Base-by-base conservation (phyloP, 2,113 vertebrate species). In the Tyto alba region DNA sequence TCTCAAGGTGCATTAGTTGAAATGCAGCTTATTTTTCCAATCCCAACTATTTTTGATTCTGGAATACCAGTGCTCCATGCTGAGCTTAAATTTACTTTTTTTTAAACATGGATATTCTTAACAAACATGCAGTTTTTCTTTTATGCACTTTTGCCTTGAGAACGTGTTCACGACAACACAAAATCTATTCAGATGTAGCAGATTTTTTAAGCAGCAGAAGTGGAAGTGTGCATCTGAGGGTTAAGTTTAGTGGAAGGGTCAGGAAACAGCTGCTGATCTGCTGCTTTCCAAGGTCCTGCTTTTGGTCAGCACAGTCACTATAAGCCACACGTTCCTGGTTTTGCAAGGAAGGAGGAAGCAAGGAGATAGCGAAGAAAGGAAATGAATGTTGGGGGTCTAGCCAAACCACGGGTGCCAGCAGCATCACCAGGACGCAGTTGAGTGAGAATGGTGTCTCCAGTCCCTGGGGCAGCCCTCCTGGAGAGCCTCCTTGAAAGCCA, bases 251-350 rank as follows among this genome's bases (percentile, higher is more conserved):
- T 27, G 36, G 41, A 75, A 82, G 78, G 36, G 34, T 23, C 48
- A 71, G n/a, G 41, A 53, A 86, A 38, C 38, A 86, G 52, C 29
- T 3, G 8, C 60, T 40, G 18, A 60, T 71, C 62, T 66, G 47
- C 62, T 91, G 87, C 72, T 95, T 94, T 83, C 68, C 72, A 91
- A 85, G 62, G 67, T 79, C 90, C 68, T 64, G 63, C 40, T 88
- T 71, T 88, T 16, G 26, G 63, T 78, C 66, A 53, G 56, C 0
- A 0, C 1, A 4, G 27, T 27, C 56, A 40, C 47, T 74, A 6
- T 36, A 57, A 92, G 47, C 16, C 0, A 2, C n/a, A 34, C 0
- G 0, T 19, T 79, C 7, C 0, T 32, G 32, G 32, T 50, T 94
- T 90, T 59, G 43, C 16, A 48, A 83, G 66, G 45, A 79, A 62